These are phyloP conservation scores for Myripristis jacobus DNA, from an alignment of 2,797 vertebrate genomes.

Conservation along the genomic window DNA sequence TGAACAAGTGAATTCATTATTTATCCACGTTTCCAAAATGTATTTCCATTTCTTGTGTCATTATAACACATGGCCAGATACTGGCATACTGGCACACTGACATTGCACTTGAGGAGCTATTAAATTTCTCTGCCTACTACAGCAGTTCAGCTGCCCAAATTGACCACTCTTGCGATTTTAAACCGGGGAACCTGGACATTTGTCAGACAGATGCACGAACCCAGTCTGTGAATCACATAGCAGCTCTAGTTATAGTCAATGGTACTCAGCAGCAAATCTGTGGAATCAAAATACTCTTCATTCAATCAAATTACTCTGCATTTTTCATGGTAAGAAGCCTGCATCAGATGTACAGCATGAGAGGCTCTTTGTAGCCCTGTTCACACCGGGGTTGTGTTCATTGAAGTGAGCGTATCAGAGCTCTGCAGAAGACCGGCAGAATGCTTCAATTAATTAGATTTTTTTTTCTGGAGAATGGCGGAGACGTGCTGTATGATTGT, in stretches of 20 bases:
- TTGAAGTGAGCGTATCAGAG: conserved; percentile 32
- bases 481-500: background rate
- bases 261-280: background rate
- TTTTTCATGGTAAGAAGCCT: conserved; percentile 8
- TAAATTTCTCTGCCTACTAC: background rate
- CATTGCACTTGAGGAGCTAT: background rate
- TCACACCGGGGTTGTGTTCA: conserved; percentile 12
- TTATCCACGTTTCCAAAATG: background rate
- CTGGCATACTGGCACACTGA: background rate
- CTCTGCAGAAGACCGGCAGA: conserved; percentile 24
- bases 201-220: too few species aligned
- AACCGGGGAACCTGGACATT: background rate
- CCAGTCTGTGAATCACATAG: background rate
- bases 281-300: background rate
- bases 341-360: conserved; percentile 10
- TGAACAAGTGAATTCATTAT: background rate
- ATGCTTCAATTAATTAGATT: conserved; percentile 30
- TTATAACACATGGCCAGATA: background rate
- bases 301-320: too few species aligned
- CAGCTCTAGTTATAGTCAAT: background rate
- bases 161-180: background rate
- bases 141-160: background rate
- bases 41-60: background rate
- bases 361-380: conserved; percentile 2
- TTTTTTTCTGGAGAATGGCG: conserved; percentile 16